Evolutionary conservation across 2,113 vertebrate genomes (phyloP).

Genomic region (Oryzias woworae): DNA sequence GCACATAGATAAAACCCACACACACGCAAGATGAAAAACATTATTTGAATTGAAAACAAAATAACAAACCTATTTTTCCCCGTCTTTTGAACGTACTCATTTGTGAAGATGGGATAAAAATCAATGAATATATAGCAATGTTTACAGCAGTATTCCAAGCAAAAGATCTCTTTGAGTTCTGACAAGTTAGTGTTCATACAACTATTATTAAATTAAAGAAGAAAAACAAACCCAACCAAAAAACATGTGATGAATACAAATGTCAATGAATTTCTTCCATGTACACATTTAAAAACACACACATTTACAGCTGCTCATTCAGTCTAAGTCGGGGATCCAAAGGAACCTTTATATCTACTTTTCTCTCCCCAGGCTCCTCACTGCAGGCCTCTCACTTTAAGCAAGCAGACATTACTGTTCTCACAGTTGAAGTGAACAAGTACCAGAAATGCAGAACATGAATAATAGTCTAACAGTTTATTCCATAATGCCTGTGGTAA

Average conservation of each 20-base stretch:
- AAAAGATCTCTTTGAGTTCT: not conserved
- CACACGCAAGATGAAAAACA: too few relatives aligned
- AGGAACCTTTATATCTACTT: conserved; percentile 51
- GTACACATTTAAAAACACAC: conserved; percentile 25
- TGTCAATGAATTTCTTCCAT: conserved; percentile 10
- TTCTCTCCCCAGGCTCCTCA: conserved; percentile 38
- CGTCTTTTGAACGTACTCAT: too few relatives aligned
- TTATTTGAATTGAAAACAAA: too few relatives aligned
- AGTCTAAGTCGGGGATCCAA: conserved; percentile 35
- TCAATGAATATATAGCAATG: not conserved
- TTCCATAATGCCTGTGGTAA: conserved; percentile 17
- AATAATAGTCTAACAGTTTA: conserved; percentile 16
- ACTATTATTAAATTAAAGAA: not conserved
- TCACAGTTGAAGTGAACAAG: too few relatives aligned
- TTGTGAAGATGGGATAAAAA: not conserved
- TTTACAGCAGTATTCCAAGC: not conserved
- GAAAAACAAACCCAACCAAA: not conserved
- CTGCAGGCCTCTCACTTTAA: conserved; percentile 51
- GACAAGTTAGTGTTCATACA: not conserved
- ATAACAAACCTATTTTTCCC: too few relatives aligned
- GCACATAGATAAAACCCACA: too few relatives aligned
- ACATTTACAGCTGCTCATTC: conserved; percentile 26
- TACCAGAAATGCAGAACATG: not conserved
- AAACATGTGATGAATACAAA: not conserved
- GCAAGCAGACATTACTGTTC: conserved; percentile 38